Conservation (phyloP, 2,888 invertebrate species). For the Megamerina dolium region DNA sequence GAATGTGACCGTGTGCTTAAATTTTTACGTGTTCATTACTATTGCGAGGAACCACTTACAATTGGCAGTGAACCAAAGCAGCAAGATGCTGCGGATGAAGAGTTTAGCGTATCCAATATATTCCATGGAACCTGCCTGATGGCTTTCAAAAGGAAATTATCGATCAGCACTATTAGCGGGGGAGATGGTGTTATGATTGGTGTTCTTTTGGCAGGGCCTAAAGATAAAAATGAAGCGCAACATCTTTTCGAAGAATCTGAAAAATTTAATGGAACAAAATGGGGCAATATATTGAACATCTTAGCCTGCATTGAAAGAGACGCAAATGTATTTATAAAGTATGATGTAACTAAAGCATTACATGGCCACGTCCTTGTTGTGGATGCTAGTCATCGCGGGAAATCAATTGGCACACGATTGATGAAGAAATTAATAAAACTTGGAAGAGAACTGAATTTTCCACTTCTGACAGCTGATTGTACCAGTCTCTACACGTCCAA, state of each 20-base stretch:
- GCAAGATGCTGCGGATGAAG: conserved; percentile 33
- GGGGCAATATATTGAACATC: conserved; percentile 34
- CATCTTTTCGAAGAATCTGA: conserved; percentile 28
- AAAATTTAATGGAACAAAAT: conserved; percentile 30
- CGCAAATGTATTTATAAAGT: conserved; percentile 34
- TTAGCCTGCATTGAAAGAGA: conserved; percentile 33
- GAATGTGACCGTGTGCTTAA: conserved; percentile 32
- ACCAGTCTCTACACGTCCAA: conserved; percentile 39
- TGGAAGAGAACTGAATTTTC: conserved; percentile 28
- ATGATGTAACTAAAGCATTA: conserved; percentile 27
- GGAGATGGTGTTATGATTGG: conserved; percentile 27
- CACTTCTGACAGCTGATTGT: conserved; percentile 37
- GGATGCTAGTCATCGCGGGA: conserved; percentile 32
- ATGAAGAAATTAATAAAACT: conserved; percentile 25
- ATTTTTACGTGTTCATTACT: conserved; percentile 37
- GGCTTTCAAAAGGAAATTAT: conserved; percentile 14
- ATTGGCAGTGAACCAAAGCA: conserved; percentile 31
- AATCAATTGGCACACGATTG: conserved; percentile 32
- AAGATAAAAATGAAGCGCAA: conserved; percentile 26
- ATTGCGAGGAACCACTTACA: conserved; percentile 41
- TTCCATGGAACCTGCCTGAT: conserved; percentile 31
- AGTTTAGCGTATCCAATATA: conserved; percentile 33
- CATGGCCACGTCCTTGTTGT: conserved; percentile 41
- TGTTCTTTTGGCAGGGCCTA: conserved; percentile 37
- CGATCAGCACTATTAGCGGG: neutral